Conservation (phyloP, 2,888 invertebrate genomes). For the Salticus scenicus region DNA sequence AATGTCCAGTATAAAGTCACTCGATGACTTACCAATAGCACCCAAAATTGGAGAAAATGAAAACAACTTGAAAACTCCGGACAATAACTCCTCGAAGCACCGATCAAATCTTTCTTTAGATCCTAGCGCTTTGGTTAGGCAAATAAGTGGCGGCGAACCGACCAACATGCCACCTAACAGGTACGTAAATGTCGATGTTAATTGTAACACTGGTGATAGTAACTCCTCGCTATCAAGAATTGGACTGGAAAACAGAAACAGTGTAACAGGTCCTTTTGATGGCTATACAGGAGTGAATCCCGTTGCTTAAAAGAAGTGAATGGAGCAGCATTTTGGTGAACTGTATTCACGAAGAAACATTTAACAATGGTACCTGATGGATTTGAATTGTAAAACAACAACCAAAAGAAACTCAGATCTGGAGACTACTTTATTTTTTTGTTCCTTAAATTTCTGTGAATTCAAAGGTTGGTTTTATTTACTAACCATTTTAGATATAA, state of each 20-base stretch:
- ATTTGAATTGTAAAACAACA: background rate
- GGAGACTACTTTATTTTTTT: no score
- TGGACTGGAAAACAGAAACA: constrained; percentile 31
- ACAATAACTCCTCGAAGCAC: background rate
- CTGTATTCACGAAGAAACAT: background rate
- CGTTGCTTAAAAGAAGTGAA: constrained; percentile 39
- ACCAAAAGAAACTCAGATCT: no score
- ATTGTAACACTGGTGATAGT: constrained; percentile 50
- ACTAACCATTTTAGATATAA: no score
- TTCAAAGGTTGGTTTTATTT: no score
- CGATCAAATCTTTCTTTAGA: constrained; percentile 57
- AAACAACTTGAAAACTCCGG: constrained; percentile 36
- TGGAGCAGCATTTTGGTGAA: background rate
- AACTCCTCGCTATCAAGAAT: constrained; percentile 21
- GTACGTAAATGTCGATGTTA: constrained; percentile 65
- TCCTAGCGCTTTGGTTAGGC: constrained; percentile 37
- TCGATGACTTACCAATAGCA: constrained; percentile 62
- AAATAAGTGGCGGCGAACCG: constrained; percentile 35
- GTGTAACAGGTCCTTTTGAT: constrained; percentile 43
- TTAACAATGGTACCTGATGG: background rate
- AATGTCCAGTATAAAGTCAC: constrained; percentile 44
- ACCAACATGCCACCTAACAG: constrained; percentile 21
- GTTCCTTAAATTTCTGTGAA: no score
- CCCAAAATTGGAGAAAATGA: constrained; percentile 32
- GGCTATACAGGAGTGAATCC: constrained; percentile 66